Base-by-base conservation (phyloP, 2,888 invertebrate genomes). In the Scaptomyza reducta region DNA sequence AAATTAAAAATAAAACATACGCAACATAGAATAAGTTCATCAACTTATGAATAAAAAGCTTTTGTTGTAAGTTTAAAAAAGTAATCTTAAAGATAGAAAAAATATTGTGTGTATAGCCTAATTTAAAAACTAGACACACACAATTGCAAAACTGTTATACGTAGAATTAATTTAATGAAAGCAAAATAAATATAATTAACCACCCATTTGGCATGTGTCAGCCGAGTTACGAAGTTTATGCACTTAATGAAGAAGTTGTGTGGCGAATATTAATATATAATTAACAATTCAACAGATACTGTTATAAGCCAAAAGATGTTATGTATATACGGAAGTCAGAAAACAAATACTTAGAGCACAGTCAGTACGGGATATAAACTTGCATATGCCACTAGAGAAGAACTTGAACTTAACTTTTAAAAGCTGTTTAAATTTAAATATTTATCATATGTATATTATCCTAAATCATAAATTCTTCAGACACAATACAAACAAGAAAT, bases 241-340 rank as follows among this genome's bases (percentile, higher is more conserved):
- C 41, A 50, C 46, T 54, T 55, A 58, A 46, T 55, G 33, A 42
- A 29, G 16, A 47, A 38, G 49, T 58, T 46, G 55, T 55, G 57
- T 58, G 66, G 71, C 45, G 47, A 68, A 46, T 51, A 38, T 11
- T 58, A 70, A 65, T 59, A 47, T 59, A 59, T 66, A n/a, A 41
- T 47, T 47, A 42, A 41, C 29, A 38, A 35, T 42, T 45, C 35
- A 51, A 16, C 54, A 46, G 11, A 42, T 31, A 51, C 49, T 67
- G 57, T 58, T 71, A 54, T 40, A 58, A 46, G 72, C 62, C 68
- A 63, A 68, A 73, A 55, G 41, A 56, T 72, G 54, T 55, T 41
- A 9, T 70, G 64, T 72, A 72, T 49, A 66, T 56, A 74, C 9
- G 13, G 13, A 13, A 18, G 7, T 35, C n/a, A 35, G 7, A 22